Evolutionary conservation across 2,797 vertebrate genomes (phyloP), one percentile per base, ranked within the genome.

Genomic region (Ctenosaura bakeri): DNA sequence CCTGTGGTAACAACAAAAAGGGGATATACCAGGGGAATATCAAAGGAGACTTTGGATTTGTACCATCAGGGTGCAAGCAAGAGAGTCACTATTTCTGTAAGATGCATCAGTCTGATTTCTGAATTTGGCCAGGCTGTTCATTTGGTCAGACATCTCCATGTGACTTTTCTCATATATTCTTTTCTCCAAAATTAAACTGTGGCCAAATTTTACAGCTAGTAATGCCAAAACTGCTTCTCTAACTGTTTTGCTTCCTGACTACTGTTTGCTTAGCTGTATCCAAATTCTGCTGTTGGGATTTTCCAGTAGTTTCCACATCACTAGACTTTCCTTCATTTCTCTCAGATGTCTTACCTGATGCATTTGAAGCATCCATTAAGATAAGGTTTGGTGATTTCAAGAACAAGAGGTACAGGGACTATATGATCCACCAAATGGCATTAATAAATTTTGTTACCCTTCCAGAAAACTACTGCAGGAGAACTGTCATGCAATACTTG

Each of bases 401-500:
- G 13, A 79, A 29, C 38, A 87, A 46, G 35, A 78, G 59, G 29
- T 32, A n/a, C 10, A 22, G 29, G 20, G 18, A 4, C 6, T 32
- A 66, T 13, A 22, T 66, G 35, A 24, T 26, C 71, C 35, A 77
- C 6, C 35, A 42, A 59, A 42, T 59, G 74, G 24, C 26, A 59
- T 62, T 62, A 42, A 62, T 77, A 9, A 20, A 29, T 56, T 87
- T 77, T 64, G 6, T 22, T 79, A 14, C 42, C 66, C 3, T 66
- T 79, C 85, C 0, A 7, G 74, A 85, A 90, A 62, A 0, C 50
- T 83, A 10, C 71, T 91, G 78, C 56, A 89, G 62, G 8, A 76
- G 87, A 90, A 69, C 13, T 88, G 35, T 71, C 80, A 52, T 73
- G 56, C 59, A 42, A 69, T 32, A 9, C 52, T 88, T 69, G 38